These are phyloP conservation scores for Danio kyathit DNA, from an alignment of 2,797 vertebrate species.

Conservation along the genomic window DNA sequence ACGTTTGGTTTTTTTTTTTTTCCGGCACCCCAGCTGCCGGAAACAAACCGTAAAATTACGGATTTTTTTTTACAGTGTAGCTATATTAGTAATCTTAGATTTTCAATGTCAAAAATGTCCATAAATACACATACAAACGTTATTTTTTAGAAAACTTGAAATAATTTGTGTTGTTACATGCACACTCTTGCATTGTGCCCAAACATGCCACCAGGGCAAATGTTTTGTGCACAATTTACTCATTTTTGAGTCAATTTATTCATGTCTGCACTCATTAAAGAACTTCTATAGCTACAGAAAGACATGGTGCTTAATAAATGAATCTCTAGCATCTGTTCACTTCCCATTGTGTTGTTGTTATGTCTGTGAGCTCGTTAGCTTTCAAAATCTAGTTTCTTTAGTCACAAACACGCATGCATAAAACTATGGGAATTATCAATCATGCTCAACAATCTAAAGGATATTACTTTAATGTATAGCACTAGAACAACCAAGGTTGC, in stretches of 20 bases:
- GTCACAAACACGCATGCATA: not conserved
- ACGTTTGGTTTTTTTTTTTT: too few species aligned
- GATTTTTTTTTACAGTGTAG: too few species aligned
- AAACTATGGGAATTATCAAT: slow-evolving; percentile 15
- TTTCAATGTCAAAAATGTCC: too few species aligned
- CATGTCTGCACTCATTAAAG: not conserved
- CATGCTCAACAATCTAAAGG: slow-evolving; percentile 26
- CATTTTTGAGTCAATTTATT: not conserved
- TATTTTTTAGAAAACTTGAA: too few species aligned
- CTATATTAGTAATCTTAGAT: too few species aligned
- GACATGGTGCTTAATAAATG: not conserved
- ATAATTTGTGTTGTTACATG: too few species aligned
- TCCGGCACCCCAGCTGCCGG: too few species aligned
- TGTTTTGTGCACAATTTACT: not conserved
- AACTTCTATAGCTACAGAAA: not conserved
- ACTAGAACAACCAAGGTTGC: slow-evolving; percentile 48
- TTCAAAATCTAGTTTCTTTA: not conserved
- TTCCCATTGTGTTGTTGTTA: not conserved
- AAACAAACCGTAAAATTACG: too few species aligned
- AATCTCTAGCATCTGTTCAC: not conserved
- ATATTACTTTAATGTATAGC: slow-evolving; percentile 34
- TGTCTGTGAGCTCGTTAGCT: slow-evolving; percentile 3
- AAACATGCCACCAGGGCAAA: too few species aligned
- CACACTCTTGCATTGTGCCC: too few species aligned
- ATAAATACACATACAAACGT: too few species aligned